Evolutionary conservation across 2,113 vertebrate genomes (phyloP).

Genomic region (Scalopus aquaticus): DNA sequence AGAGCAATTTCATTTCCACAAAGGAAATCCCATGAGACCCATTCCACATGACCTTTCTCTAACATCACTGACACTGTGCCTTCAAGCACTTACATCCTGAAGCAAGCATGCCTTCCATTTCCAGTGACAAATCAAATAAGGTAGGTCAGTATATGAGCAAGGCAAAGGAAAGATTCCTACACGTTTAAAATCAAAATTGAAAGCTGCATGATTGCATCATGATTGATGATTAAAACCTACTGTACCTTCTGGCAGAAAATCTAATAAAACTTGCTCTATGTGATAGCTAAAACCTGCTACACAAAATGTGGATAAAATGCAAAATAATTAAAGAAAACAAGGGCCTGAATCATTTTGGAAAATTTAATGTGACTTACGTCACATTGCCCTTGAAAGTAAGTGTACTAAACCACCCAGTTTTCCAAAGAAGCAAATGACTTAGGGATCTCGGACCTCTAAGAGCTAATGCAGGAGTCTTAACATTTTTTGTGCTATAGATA

Average conservation of each 20-base stretch:
- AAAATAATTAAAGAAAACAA: background rate
- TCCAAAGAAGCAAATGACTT: background rate
- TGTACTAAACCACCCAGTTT: background rate
- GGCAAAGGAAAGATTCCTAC: background rate
- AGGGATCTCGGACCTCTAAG: background rate
- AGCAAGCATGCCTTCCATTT: background rate
- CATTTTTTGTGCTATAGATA: background rate
- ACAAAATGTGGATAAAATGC: conserved; percentile 32
- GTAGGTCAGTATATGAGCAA: background rate
- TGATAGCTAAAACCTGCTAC: background rate
- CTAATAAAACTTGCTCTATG: background rate
- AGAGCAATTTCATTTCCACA: background rate
- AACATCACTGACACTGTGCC: background rate
- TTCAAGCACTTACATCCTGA: background rate
- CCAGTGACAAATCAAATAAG: conserved; percentile 6
- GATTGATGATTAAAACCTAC: background rate
- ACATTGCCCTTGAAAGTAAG: background rate
- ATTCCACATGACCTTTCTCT: background rate
- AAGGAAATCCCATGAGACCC: background rate
- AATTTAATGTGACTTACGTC: background rate
- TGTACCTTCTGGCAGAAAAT: background rate
- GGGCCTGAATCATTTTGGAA: background rate
- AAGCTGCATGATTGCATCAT: background rate
- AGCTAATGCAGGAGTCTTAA: background rate
- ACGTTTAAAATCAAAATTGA: background rate